Percentiles rank a stretch among this genome's conserved stretches.
Evolutionary conservation across 2,888 invertebrate species (phyloP).

Genomic region (Aromia moschata): DNA sequence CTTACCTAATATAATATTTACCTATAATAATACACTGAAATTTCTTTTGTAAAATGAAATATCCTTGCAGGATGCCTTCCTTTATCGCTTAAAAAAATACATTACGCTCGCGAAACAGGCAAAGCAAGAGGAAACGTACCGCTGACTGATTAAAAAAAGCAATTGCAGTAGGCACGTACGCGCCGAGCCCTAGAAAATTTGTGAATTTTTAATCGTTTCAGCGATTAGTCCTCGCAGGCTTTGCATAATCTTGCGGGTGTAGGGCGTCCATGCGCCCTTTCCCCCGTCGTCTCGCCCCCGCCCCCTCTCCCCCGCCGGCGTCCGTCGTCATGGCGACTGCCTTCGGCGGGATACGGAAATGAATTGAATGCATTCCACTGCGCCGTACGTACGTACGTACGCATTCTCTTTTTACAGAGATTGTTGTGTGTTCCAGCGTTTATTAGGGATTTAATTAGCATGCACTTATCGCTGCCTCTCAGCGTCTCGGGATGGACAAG

Average conservation of each 20-base stretch:
- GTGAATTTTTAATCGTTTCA: conserved; percentile 49
- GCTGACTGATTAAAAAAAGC: conserved; percentile 24
- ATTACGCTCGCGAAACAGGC: background rate
- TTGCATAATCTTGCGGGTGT: conserved; percentile 12
- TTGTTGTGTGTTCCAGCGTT: conserved; percentile 30
- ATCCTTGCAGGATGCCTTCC: background rate
- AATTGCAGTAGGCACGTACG: conserved; percentile 12
- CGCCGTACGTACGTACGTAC: conserved; percentile 28
- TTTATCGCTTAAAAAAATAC: background rate
- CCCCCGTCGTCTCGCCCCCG: conserved; percentile 30
- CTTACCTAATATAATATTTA: too few relatives aligned
- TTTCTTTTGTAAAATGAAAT: background rate
- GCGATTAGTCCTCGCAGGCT: conserved; percentile 45
- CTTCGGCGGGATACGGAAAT: conserved; percentile 41
- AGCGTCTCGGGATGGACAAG: background rate
- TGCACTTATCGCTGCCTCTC: background rate
- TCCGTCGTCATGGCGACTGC: conserved; percentile 41
- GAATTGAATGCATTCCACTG: conserved; percentile 40
- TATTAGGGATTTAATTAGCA: conserved; percentile 26
- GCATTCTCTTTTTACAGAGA: conserved; percentile 24
- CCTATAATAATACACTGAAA: too few relatives aligned
- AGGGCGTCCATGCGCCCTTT: conserved; percentile 13
- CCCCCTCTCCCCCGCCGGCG: too few relatives aligned
- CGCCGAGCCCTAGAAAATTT: conserved; percentile 27
- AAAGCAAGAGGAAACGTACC: conserved; percentile 11